Base-by-base conservation (phyloP, 2,888 invertebrate genomes). In the Chouioia cunea region DNA sequence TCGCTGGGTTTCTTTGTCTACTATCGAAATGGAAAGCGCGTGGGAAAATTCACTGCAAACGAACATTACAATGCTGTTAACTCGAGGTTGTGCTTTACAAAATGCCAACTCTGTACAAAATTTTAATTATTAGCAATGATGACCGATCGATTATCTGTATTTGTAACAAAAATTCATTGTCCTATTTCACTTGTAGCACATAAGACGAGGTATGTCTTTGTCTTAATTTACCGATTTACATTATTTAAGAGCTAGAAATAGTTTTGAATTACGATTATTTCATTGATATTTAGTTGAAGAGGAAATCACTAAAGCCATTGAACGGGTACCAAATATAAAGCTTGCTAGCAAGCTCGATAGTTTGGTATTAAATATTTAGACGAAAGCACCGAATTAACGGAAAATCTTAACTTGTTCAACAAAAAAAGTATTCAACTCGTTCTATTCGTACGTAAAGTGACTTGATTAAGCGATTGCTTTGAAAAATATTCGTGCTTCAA, bases 401-500 rank as follows among this genome's bases (percentile, higher is more conserved):
- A 36, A 8, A 36, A 36, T 12, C 12, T 36, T n/a, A n/a, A 36
- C 36, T 10, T 36, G 1, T 36, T 36, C n/a, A 36, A 36, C 36
- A 1, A 6, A 36, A 36, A 10, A 36, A 10, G 12, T 36, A 36
- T 36, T 36, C 36, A 36, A 36, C 6, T 36, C 6, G 10, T 36
- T 36, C 12, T 12, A 6, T 36, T 36, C 36, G 36, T 36, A 36
- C 36, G 36, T 36, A 36, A 36, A 36, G 36, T 36, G 36, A 36
- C 36, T 36, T 36, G 12, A 10, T 36, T 36, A 12, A 36, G 12
- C n/a, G n/a, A n/a, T n/a, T n/a, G n/a, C n/a, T 69, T 75, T 79
- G 76, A 62, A 77, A 80, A 79, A 78, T 79, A 78, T 78, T 79
- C 78, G 79, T 80, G 80, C 77, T 46, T 47, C 20, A 20, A 47